phyloP scores from a whole-genome alignment of 1,140 invertebrate species.

The Procambarus clarkii region DNA sequence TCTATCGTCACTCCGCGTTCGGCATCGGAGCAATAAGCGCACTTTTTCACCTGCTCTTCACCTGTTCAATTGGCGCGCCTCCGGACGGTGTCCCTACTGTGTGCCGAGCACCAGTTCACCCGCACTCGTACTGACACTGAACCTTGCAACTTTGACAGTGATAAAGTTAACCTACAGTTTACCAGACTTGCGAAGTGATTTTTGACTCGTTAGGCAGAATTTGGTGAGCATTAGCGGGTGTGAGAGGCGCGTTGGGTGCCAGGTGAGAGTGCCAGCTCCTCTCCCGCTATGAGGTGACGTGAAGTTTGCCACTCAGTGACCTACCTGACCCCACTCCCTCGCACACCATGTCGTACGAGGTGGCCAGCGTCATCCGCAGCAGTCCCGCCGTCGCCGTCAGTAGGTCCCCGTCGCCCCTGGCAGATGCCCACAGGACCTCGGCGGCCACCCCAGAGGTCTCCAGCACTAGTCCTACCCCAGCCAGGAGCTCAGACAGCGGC shows the following conservation, averaged over 20 bases:
- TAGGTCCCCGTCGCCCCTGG: slow-evolving; percentile 49
- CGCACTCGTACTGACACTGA: not conserved
- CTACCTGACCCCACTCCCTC: not conserved
- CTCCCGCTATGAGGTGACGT: slow-evolving; percentile 42
- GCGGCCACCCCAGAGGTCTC: slow-evolving; percentile 48
- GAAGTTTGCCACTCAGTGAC: not conserved
- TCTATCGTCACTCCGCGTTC: slow-evolving; percentile 65
- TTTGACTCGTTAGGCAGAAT: slow-evolving; percentile 5
- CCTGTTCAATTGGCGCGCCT: slow-evolving; percentile 20
- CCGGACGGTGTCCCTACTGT: not conserved
- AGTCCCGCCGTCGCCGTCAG: slow-evolving; percentile 41
- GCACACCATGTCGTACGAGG: slow-evolving; percentile 55
- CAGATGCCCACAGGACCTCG: slow-evolving; percentile 31
- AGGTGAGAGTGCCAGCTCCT: slow-evolving; percentile 10
- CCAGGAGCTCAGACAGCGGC: slow-evolving; percentile 59
- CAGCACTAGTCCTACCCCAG: slow-evolving; percentile 40
- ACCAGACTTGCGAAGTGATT: slow-evolving; percentile 1
- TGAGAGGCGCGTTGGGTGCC: not conserved
- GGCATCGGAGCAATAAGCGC: slow-evolving; percentile 62
- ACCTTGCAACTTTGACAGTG: slow-evolving; percentile 1
- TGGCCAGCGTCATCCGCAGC: slow-evolving; percentile 54
- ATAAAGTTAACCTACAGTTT: not conserved
- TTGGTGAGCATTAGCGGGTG: not conserved
- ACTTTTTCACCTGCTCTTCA: slow-evolving; percentile 62
- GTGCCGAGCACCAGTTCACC: not conserved